Base-by-base conservation (phyloP, 2,113 vertebrate species). In the Anser cygnoides region DNA sequence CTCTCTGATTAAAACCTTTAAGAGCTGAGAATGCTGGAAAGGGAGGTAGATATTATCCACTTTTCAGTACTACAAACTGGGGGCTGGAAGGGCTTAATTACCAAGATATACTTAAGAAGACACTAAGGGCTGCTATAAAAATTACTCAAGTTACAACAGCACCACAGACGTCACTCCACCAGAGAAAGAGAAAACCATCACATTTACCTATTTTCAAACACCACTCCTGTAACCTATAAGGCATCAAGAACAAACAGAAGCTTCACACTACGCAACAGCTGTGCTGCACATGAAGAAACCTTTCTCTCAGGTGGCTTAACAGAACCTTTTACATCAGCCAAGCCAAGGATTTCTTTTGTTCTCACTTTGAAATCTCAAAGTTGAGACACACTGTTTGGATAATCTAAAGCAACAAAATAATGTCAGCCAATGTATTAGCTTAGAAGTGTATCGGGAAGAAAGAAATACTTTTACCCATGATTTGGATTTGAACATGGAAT, bases 1-100 rank as follows among this genome's bases (percentile, higher is more conserved):
- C 63, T 95, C 70, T 93, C 90, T 88, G 93, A 94, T 96, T 96
- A 96, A 97, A 96, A 89, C 90, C 80, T 92, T 95, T 87, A 94
- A 87, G 57, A 92, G 84, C 90, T 65, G 70, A 95, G 88, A 92
- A 92, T 54, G 80, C 95, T 94, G 84, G 80, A 86, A 92, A 92
- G 86, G 87, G 74, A 95, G 91, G 91, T 59, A 75, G 92, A 44
- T 81, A 94, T 95, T 95, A 96, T 89, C 92, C 78, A 93, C 89
- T 92, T 94, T 95, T 96, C 96, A 95, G 77, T 37, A 82, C 87
- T 29, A 92, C 91, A 94, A 94, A 95, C 37, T 92, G 93, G 89
- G 84, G 81, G 49, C 89, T 94, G 89, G 80, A 92, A 92, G 74
- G 73, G 70, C 93, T 96, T 96, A 97, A 96, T 96, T 96, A 94